Evolutionary conservation across 2,113 vertebrate species (phyloP).

Genomic region (Pteruthius melanotis): DNA sequence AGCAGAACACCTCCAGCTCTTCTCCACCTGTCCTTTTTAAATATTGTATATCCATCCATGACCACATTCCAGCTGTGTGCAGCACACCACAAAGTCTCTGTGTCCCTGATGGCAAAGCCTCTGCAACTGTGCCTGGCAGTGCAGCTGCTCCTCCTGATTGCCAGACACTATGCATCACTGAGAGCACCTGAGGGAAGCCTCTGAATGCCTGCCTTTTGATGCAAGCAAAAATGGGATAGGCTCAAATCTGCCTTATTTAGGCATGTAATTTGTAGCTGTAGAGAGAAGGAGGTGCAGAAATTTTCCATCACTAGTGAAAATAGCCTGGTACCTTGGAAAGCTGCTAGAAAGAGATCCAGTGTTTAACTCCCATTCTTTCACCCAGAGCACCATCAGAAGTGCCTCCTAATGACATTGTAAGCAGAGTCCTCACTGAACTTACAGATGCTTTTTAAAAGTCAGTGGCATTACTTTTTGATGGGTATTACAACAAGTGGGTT

Average conservation of each 20-base stretch:
- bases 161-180: not conserved
- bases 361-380: not conserved
- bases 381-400: not conserved
- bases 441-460: not conserved
- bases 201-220: not conserved
- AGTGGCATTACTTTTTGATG: not conserved
- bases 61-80: fast-evolving
- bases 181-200: not conserved
- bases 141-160: not conserved
- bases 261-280: not conserved
- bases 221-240: not conserved
- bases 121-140: not conserved
- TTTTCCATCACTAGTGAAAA: not conserved
- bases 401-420: not conserved
- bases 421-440: not conserved
- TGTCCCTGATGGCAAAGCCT: not conserved
- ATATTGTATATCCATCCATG: not conserved
- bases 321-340: not conserved
- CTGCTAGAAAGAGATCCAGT: not conserved
- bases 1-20: not conserved
- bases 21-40: not conserved
- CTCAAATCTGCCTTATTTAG: not conserved
- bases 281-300: not conserved
- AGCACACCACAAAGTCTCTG: not conserved
- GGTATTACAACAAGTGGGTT: not conserved